These are phyloP conservation scores for Meteorus cinctellus DNA, from an alignment of 2,888 invertebrate genomes.

Conservation along the genomic window DNA sequence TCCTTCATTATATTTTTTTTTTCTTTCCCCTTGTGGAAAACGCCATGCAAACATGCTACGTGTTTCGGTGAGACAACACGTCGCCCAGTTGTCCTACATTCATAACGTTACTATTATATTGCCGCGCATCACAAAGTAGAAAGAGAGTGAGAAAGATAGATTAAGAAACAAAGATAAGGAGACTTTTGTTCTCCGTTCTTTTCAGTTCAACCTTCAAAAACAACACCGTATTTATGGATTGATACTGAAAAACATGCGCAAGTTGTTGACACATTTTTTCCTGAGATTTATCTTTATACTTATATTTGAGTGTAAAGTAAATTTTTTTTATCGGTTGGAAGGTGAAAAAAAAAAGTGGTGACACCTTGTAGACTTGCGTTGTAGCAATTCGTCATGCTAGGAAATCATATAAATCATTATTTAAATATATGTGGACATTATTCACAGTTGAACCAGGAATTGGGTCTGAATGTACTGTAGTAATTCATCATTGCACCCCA, in stretches of 20 bases:
- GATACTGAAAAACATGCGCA: slow-evolving; percentile 7
- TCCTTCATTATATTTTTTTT: neutral
- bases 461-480: too few species aligned
- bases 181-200: neutral
- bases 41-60: neutral
- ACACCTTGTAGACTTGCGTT: too few species aligned
- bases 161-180: slow-evolving; percentile 1
- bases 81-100: slow-evolving; percentile 12
- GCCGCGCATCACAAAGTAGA: neutral
- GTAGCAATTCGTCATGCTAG: too few species aligned
- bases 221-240: neutral
- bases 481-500: too few species aligned
- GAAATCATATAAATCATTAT: too few species aligned
- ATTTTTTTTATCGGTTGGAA: neutral
- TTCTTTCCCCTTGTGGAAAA: neutral
- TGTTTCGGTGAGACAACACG: slow-evolving; percentile 6
- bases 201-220: neutral
- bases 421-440: too few species aligned
- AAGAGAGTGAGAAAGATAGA: neutral
- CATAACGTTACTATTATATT: slow-evolving; percentile 2
- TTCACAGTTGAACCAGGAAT: too few species aligned
- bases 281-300: neutral
- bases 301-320: neutral
- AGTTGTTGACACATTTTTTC: neutral
- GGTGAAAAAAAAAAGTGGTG: slow-evolving; percentile 1